phyloP scores from a whole-genome alignment of 2,888 invertebrate species.

The Perdita meconis region DNA sequence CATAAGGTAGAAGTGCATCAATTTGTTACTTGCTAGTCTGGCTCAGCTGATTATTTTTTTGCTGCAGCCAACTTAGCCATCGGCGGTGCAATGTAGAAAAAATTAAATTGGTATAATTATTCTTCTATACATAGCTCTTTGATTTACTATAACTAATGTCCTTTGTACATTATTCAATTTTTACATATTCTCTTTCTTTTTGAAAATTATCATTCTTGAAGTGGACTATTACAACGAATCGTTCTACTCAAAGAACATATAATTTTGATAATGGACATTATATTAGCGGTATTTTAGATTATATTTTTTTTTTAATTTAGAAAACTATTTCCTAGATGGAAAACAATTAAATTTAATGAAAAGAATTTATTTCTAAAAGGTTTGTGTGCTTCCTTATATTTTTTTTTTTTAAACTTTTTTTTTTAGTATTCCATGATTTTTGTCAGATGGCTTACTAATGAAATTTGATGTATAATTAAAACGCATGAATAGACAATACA shows the following conservation, averaged over 20 bases:
- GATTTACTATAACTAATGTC: conserved; percentile 36
- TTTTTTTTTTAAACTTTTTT: background rate
- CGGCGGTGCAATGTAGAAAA: conserved; percentile 56
- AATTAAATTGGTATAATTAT: conserved; percentile 58
- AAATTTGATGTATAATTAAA: conserved; percentile 15
- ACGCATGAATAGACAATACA: conserved; percentile 1
- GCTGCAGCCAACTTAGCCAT: conserved; percentile 34
- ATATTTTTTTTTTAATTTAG: conserved; percentile 2
- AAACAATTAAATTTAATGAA: conserved; percentile 1
- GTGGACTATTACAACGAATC: conserved; percentile 11
- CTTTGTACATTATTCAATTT: conserved; percentile 33
- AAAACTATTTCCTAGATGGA: background rate
- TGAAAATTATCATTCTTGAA: conserved; percentile 10
- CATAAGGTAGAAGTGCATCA: conserved; percentile 33
- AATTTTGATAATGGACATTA: conserved; percentile 9
- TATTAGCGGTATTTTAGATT: conserved; percentile 2
- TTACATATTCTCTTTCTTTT: conserved; percentile 1
- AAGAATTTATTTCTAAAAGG: background rate
- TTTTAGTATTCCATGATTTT: conserved; percentile 6
- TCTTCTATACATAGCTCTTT: conserved; percentile 35
- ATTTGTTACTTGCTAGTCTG: conserved; percentile 46
- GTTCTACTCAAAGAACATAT: conserved; percentile 11
- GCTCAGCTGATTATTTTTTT: conserved; percentile 25
- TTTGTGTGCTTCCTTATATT: background rate
- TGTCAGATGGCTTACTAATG: conserved; percentile 1